Percentiles rank a stretch among this genome's conserved stretches.
Evolutionary conservation across 1,140 invertebrate genomes (phyloP).

Genomic region (Dendroctonus ponderosae): DNA sequence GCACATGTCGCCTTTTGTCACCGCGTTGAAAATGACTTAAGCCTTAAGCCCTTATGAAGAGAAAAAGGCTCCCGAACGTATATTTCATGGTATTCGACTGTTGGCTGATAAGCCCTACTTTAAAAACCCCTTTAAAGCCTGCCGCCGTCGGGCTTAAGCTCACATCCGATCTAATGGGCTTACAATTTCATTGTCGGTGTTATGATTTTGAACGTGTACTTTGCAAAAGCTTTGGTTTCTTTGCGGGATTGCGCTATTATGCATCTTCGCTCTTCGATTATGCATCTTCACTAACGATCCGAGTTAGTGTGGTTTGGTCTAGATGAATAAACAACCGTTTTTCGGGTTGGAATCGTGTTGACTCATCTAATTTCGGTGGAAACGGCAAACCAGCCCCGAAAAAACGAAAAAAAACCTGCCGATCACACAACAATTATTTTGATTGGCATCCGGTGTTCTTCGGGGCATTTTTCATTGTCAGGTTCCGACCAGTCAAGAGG

Average conservation of each 20-base stretch:
- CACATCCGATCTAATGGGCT: background rate
- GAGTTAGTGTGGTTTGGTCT: too few species aligned
- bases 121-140: background rate
- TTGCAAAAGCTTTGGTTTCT: too few species aligned
- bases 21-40: too few species aligned
- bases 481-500: slow-evolving; percentile 9
- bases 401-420: background rate
- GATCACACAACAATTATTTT: slow-evolving; percentile 15
- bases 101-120: background rate
- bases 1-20: too few species aligned
- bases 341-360: background rate
- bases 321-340: too few species aligned
- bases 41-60: too few species aligned
- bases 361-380: slow-evolving; percentile 12
- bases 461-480: slow-evolving; percentile 13
- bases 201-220: too few species aligned
- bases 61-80: too few species aligned
- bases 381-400: background rate
- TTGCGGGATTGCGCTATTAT: too few species aligned
- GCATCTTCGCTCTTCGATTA: too few species aligned
- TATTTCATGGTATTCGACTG: too few species aligned
- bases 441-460: slow-evolving; percentile 14
- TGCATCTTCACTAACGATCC: too few species aligned
- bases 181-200: background rate
- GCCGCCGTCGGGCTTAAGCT: background rate